Evolutionary conservation across 2,888 invertebrate species (phyloP).

Genomic region (Bombyx huttoni): DNA sequence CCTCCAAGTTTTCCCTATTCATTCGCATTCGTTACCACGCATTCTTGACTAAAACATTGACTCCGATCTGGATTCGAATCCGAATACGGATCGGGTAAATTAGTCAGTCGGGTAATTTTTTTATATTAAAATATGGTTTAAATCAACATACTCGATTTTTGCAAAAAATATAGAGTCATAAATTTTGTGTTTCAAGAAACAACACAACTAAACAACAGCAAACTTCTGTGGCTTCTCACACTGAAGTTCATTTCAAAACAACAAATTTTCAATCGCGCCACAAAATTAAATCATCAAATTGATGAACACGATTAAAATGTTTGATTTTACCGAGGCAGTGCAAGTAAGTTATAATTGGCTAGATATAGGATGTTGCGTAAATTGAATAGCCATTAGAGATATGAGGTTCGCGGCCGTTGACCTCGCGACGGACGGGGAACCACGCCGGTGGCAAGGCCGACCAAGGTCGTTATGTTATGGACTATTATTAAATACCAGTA

Average conservation of each 20-base stretch:
- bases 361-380: constrained; percentile 10
- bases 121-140: too few relatives aligned
- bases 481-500: not conserved
- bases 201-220: too few relatives aligned
- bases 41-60: too few relatives aligned
- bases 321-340: not conserved
- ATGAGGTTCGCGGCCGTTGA: constrained; percentile 24
- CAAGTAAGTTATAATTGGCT: constrained; percentile 3
- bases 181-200: too few relatives aligned
- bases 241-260: not conserved
- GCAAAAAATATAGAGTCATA: too few relatives aligned
- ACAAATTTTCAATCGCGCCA: not conserved
- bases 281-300: not conserved
- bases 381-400: constrained; percentile 26
- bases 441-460: constrained; percentile 51
- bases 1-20: too few relatives aligned
- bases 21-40: too few relatives aligned
- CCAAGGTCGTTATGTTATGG: constrained; percentile 55
- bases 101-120: too few relatives aligned
- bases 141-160: too few relatives aligned
- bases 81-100: too few relatives aligned
- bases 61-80: too few relatives aligned
- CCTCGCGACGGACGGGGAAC: constrained; percentile 14
- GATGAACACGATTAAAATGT: not conserved
- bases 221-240: not conserved